Evolutionary conservation across 2,797 vertebrate species (phyloP), one percentile per base, ranked within the genome.

Genomic region (Urosaurus nigricauda): DNA sequence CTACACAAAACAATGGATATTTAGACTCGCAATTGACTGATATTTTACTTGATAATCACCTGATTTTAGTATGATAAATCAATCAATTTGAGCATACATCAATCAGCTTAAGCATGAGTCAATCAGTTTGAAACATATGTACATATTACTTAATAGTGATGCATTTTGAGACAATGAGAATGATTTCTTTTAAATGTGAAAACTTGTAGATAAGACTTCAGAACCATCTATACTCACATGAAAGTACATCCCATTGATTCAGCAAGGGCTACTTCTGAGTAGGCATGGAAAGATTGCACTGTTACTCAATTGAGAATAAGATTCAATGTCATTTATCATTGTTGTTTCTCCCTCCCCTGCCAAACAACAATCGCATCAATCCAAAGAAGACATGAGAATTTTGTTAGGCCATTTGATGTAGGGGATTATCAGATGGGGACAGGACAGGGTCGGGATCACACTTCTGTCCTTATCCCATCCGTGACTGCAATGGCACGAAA

Each of bases 91-190:
- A 60, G 58, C 58, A 60, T 60, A 60, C 17, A 19, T 60, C 58
- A 60, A 21, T 21, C 58, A 60, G 19, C 58, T 21, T 60, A 16
- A 58, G 4, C 58, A 58, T 58, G n/a, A 71, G n/a, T 71, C 29
- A 71, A 12, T n/a, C 70, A n/a, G 70, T 83, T 65, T 83, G 43
- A 70, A 83, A n/a, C 29, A n/a, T 17, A 71, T 83, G 81, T 17
- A 37, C 19, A 37, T 37, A 17, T 74, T 11, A 4, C 63, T 70
- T 70, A 83, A 0, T 11, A 40, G 2, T 12, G 47, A 13, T 47
- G 32, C 32, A n/a, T 83, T 51, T 47, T 17, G 63, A 47, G 60
- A 47, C 74, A 77, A 65, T 68, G 32, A 24, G 16, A 12, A 47
- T 68, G 8, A 47, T 21, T 83, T 21, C 26, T 47, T 9, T 51